Evolutionary conservation across 2,113 vertebrate genomes (phyloP), one percentile per base, ranked within the genome.

Genomic region (Plectropomus leopardus): DNA sequence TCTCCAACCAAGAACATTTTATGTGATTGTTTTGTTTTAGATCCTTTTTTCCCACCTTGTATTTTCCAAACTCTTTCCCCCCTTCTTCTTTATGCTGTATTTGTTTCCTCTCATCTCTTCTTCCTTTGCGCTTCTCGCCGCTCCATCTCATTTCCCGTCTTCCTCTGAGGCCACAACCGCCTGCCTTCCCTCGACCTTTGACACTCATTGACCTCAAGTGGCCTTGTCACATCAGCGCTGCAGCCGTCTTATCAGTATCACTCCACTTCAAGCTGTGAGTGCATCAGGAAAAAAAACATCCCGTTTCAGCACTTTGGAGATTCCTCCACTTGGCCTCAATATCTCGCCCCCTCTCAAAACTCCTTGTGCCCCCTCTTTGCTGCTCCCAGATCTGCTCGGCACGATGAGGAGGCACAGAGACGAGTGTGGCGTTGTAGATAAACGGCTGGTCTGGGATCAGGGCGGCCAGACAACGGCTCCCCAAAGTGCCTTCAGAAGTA

Each of bases 381-480:
- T 9, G 80, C 70, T 73, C 53, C 72, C 60, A 68, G 80, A 87
- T 84, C 86, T 76, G 72, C 28, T 1, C 10, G 0, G 58, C 54
- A 30, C 1, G 7, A 57, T 42, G 61, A 67, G 51, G 26, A 60
- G 67, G 26, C 15, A 0, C 60, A 47, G 77, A 71, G 64, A 59
- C n/a, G 34, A 77, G 82, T 91, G 89, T 85, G 84, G 54, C 1
- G 16, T 28, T 80, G 86, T 24, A 91, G 89, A 92, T 92, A 92
- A 90, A 87, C 54, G 60, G 57, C 88, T 70, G 90, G 79, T 87
- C 73, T 85, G 85, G 88, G 89, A 89, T 86, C 89, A 58, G 86
- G 53, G 64, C 21, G 30, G 69, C 50, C 61, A 78, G 82, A 40
- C 78, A 11, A 66, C 7, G 4, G 58, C 72, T 84, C 82, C 87